phyloP scores from a whole-genome alignment of 2,888 invertebrate genomes.

The Pocota personata region DNA sequence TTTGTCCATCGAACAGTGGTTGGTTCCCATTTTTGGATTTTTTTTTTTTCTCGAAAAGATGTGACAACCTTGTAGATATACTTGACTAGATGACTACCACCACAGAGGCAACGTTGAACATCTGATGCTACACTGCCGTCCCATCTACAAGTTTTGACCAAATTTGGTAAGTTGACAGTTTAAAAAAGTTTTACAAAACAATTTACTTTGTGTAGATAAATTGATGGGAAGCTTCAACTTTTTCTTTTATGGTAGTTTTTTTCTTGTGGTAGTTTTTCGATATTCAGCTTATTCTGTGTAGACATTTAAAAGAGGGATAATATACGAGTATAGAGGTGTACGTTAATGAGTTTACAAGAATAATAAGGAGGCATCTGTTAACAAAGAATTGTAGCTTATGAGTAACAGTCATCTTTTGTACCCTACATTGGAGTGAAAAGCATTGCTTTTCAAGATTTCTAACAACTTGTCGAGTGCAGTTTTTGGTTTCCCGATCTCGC shows the following conservation, averaged over 20 bases:
- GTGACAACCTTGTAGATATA: background rate
- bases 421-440: too few relatives aligned
- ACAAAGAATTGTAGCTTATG: too few relatives aligned
- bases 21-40: constrained; percentile 21
- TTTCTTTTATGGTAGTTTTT: background rate
- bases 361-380: too few relatives aligned
- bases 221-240: background rate
- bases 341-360: too few relatives aligned
- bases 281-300: too few relatives aligned
- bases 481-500: too few relatives aligned
- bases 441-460: too few relatives aligned
- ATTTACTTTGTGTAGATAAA: background rate
- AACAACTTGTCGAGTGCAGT: too few relatives aligned
- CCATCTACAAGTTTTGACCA: background rate
- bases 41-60: background rate
- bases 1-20: background rate
- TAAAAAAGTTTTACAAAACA: background rate
- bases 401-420: too few relatives aligned
- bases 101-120: constrained; percentile 1
- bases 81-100: constrained; percentile 19
- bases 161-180: constrained; percentile 21
- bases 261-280: too few relatives aligned
- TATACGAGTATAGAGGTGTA: too few relatives aligned
- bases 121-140: constrained; percentile 11
- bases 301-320: too few relatives aligned